Evolutionary conservation across 1,140 invertebrate genomes (phyloP), one percentile per base, ranked within the genome.

Genomic region (Ceratina japonica): DNA sequence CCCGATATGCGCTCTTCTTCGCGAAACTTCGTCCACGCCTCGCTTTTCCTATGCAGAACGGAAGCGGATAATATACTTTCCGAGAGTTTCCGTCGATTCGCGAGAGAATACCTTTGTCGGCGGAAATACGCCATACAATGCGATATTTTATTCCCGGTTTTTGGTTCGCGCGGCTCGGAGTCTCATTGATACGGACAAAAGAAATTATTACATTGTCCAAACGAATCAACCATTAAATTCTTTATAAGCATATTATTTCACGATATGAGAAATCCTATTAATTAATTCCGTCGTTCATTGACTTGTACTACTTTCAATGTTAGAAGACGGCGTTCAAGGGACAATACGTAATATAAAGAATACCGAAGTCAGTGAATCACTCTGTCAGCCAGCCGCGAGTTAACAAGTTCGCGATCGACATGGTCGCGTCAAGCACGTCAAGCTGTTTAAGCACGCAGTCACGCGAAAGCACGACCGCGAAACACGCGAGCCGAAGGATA

Each of bases 391-490:
- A 80, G 54, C 79, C 56, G 44, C 73, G 75, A 84, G 85, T 86
- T 88, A 87, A 87, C 82, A 70, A 85, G 73, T 86, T 74, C 76
- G 74, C 84, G 86, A 88, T 89, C 78, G 82, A 70, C 74, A 66
- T 52, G 63, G 64, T 51, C 75, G 80, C 73, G 84, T 83, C 86
- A 86, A 86, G 85, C 80, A 76, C 73, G 76, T 79, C 81, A 74
- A 70, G 77, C 64, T 70, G 80, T 86, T 87, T 86, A 80, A 86
- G 75, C 77, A 31, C 27, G 78, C 79, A 84, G 86, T 91, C 89
- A 90, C 86, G 89, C 90, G 83, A 91, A 81, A 82, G 63, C 80
- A 73, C 80, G 81, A 85, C 81, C 84, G 66, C 81, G 79, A 78
- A 56, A 79, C 87, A 87, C 86, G 84, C 87, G 66, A 87, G 63